Base-by-base conservation (phyloP, 2,888 invertebrate species). In the Sipunculus nudus region DNA sequence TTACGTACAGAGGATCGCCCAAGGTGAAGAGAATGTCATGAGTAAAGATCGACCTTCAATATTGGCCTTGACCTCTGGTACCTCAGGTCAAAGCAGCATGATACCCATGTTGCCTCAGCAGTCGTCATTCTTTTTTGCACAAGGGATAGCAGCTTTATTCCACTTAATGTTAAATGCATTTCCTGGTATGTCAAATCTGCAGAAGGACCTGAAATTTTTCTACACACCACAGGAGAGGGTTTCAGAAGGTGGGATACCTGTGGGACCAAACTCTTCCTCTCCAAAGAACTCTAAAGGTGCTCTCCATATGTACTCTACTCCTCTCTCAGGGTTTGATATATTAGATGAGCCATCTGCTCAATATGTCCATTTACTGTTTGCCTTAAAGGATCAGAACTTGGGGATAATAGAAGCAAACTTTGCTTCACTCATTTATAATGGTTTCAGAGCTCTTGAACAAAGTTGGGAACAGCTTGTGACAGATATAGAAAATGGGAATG, bases 381-480 rank as follows among this genome's bases (percentile, higher is more conserved):
- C 73, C 10, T 61, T 82, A 26, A 73, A 70, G 48, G 80, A 81
- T 59, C 70, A 61, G 23, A 71, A 78, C 53, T 47, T 82, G 4
- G 81, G 80, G 5, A 74, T 75, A 54, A 70, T 81, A 26, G 80
- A 81, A 54, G 78, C 80, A 2, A 80, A 81, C 57, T 81, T 82
- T 72, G 74, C 79, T 2, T 79, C 81, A 10, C 64, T 80, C 4
- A 69, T 80, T 6, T 77, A 76, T 65, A 71, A 75, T 39, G 74
- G 75, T 6, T 75, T 80, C 53, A 56, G 67, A n/a, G 64, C 74
- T 1, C 50, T 81, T 31, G 77, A 78, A 45, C 47, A 61, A 1
- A 65, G 74, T 40, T 75, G 76, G 71, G 53, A 65, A 21, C 61
- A 70, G 6, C 57, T 81, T 21, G 67, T 76, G 1, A 56, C 60